Percentiles rank a stretch among this genome's conserved stretches.
phyloP scores from a whole-genome alignment of 2,113 vertebrate species.

The Dicrurus megarhynchus region DNA sequence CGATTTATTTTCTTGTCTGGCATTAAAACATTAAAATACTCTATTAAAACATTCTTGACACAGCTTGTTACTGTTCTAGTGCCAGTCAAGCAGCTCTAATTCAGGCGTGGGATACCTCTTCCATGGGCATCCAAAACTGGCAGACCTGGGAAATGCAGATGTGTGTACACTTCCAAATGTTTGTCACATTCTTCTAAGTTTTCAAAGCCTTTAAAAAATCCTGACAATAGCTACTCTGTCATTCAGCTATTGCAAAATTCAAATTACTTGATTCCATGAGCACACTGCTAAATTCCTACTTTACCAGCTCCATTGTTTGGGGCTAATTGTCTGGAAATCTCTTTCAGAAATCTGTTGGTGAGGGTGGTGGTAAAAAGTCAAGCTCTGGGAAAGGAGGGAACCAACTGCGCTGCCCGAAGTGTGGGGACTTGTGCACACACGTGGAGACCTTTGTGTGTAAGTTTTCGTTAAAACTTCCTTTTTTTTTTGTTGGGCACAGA shows the following conservation, averaged over 20 bases:
- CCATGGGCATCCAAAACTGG: neutral
- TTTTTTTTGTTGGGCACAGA: neutral
- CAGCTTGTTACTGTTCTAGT: neutral
- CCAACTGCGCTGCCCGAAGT: slow-evolving; percentile 94
- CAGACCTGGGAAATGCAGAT: neutral
- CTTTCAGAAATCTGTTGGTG: slow-evolving; percentile 81
- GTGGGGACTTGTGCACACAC: slow-evolving; percentile 93
- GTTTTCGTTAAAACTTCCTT: slow-evolving; percentile 48
- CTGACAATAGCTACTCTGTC: neutral
- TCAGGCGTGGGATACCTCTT: neutral
- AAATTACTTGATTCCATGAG: neutral
- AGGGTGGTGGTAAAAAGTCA: slow-evolving; percentile 82
- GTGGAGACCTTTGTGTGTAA: slow-evolving; percentile 98
- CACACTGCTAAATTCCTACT: neutral
- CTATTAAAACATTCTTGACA: neutral
- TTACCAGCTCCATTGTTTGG: neutral
- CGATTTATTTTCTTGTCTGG: neutral
- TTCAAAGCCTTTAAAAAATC: neutral
- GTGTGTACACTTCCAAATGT: neutral
- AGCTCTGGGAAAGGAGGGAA: slow-evolving; percentile 91
- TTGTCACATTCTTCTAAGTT: neutral
- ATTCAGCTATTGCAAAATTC: neutral
- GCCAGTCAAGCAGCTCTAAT: neutral
- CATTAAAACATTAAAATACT: neutral
- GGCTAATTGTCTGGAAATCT: slow-evolving; percentile 33